Base-by-base conservation (phyloP, 1,140 invertebrate genomes). In the Dreissena polymorpha region DNA sequence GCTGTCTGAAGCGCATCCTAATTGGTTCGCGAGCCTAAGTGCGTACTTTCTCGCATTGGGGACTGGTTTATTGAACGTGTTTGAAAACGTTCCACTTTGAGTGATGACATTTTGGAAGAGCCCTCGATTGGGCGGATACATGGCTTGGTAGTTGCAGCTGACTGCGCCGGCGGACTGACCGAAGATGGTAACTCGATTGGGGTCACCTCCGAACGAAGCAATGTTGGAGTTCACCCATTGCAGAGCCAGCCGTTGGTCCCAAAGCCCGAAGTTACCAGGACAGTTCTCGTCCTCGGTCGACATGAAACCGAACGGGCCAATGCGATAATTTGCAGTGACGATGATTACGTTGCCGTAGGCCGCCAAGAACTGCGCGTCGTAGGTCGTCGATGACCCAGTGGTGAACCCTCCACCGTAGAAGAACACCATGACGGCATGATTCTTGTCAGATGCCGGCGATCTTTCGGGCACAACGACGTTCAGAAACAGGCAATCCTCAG, bases 21-120 rank as follows among this genome's bases (percentile, higher is more conserved):
- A 39, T 39, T 39, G 39, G 39, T 39, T 39, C 39, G 39, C 39
- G 2, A 39, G 39, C 39, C 39, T 39, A 39, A 39, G 39, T 39
- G 39, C 39, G 39, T 39, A 39, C 39, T 39, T 39, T 97, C 97
- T 90, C 97, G 97, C 93, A 97, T 97, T 88, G 97, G 97, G 90
- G 97, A 98, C 83, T 97, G 97, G 88, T 97, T 98, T 94, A 98
- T 97, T 97, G 97, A 98, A 89, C 97, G 98, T 87, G 98, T 90
- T 88, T 88, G 97, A 57, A 49, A 51, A 16, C 10, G n/a, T 55
- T 60, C 71, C 71, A 23, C 71, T 74, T 55, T 74, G 50, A 55
- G 71, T 55, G 57, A 74, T 74, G 27, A 74, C 71, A 23, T 55
- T 18, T 13, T 74, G 71, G 25, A 74, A 74, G 7, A 74, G 71